Evolutionary conservation across 2,888 invertebrate genomes (phyloP).

Genomic region (Creontiades dilutus): DNA sequence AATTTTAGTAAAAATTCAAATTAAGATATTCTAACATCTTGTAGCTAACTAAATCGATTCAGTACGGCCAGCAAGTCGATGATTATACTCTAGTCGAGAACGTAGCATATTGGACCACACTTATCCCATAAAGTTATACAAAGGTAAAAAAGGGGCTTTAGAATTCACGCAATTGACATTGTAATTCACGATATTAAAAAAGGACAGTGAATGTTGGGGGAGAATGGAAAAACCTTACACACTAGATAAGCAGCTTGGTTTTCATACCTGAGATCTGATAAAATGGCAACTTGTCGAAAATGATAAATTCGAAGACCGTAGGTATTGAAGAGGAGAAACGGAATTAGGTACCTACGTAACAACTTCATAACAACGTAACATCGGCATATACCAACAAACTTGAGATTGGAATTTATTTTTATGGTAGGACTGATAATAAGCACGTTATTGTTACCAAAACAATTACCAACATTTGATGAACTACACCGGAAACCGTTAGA

Average conservation of each 20-base stretch:
- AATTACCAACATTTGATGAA: no score
- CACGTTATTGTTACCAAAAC: no score
- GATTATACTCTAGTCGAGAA: neutral
- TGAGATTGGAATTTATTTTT: no score
- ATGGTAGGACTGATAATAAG: no score
- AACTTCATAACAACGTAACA: no score
- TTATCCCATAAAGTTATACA: conserved; percentile 18
- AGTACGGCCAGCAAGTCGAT: neutral
- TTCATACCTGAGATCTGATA: neutral
- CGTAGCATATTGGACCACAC: conserved; percentile 41
- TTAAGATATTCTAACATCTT: no score
- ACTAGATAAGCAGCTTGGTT: neutral
- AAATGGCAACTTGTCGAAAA: conserved; percentile 5
- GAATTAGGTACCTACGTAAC: no score
- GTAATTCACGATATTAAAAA: conserved; percentile 31
- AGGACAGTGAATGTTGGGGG: conserved; percentile 11
- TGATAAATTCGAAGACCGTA: no score
- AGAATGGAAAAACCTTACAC: neutral
- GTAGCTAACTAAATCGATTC: neutral
- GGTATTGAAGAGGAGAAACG: no score
- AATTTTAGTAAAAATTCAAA: no score
- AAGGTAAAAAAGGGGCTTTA: conserved; percentile 52
- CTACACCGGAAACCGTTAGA: no score
- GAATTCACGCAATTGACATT: conserved; percentile 57
- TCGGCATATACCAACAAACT: no score